These are phyloP conservation scores for Leptopilina boulardi DNA, from an alignment of 1,140 invertebrate species.

Conservation along the genomic window DNA sequence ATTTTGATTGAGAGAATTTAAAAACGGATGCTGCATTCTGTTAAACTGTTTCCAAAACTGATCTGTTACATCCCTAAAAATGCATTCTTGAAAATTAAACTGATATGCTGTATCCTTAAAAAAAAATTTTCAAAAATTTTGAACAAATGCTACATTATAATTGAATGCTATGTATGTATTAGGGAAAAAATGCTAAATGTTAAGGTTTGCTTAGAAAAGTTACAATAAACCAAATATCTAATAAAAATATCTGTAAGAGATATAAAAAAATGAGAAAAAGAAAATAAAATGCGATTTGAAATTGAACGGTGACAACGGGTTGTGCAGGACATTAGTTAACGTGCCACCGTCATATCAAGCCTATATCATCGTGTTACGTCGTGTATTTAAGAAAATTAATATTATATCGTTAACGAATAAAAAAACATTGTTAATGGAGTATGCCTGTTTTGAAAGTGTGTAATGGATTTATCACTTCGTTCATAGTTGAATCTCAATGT, in stretches of 20 bases:
- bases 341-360: constrained; percentile 74
- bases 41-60: too few relatives aligned
- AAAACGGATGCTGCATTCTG: too few relatives aligned
- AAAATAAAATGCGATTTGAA: constrained; percentile 53
- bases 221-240: constrained; percentile 32
- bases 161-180: constrained; percentile 31
- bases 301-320: constrained; percentile 51
- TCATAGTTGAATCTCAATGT: background rate
- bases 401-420: constrained; percentile 70
- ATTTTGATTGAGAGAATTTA: too few relatives aligned
- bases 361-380: constrained; percentile 75
- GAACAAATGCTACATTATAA: too few relatives aligned
- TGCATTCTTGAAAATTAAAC: too few relatives aligned
- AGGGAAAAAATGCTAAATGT: constrained; percentile 9
- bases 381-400: constrained; percentile 67
- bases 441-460: constrained; percentile 53
- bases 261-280: constrained; percentile 17
- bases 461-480: constrained; percentile 20
- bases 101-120: too few relatives aligned
- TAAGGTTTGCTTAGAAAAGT: constrained; percentile 42
- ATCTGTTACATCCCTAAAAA: too few relatives aligned
- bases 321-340: constrained; percentile 53
- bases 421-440: constrained; percentile 69
- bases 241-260: constrained; percentile 32
- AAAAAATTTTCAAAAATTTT: too few relatives aligned